Evolutionary conservation across 2,888 invertebrate genomes (phyloP).

Genomic region (Melinaea menophilus): DNA sequence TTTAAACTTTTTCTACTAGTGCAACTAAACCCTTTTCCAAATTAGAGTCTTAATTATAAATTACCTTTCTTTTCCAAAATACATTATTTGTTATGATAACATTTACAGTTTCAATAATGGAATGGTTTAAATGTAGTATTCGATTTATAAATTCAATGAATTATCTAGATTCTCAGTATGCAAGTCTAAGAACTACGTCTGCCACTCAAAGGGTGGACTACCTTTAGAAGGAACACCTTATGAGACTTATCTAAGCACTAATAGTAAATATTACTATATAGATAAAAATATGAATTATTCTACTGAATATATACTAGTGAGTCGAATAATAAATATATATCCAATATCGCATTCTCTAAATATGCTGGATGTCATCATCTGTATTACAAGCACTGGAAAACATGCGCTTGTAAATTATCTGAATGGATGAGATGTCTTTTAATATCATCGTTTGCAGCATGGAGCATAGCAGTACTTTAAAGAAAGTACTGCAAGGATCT

Average conservation of each 20-base stretch:
- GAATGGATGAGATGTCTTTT: too few species aligned
- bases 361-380: too few species aligned
- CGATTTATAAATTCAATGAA: conserved; percentile 34
- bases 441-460: too few species aligned
- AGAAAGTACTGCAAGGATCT: too few species aligned
- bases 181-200: conserved; percentile 78
- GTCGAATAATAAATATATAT: neutral
- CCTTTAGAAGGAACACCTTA: conserved; percentile 88
- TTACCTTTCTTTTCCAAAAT: conserved; percentile 47
- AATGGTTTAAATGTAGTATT: too few species aligned
- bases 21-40: neutral
- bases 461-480: too few species aligned
- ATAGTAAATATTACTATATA: conserved; percentile 59
- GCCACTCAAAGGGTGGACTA: conserved; percentile 86
- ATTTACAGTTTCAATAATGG: too few species aligned
- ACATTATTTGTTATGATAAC: too few species aligned
- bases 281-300: neutral
- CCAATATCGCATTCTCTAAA: too few species aligned
- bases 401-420: too few species aligned
- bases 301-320: neutral
- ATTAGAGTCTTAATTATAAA: conserved; percentile 80
- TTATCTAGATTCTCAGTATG: conserved; percentile 79
- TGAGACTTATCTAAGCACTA: conserved; percentile 73
- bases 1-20: too few species aligned
- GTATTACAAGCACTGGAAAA: too few species aligned